Base-by-base conservation (phyloP, 2,113 vertebrate species). In the Phaethon lepturus region DNA sequence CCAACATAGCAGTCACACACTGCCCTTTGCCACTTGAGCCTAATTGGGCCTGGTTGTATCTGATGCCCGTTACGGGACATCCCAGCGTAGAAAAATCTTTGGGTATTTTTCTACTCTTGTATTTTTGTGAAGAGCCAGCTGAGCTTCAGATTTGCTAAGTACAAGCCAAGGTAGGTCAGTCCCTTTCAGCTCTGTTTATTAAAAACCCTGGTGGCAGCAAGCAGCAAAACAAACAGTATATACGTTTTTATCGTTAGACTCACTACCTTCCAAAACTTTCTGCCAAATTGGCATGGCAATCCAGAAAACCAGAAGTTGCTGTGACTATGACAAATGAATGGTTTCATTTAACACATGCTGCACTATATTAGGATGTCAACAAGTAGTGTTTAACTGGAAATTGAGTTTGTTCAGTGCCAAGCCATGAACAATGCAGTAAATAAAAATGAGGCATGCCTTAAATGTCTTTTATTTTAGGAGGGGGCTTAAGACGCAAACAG, bases 371-470 rank as follows among this genome's bases (percentile, higher is more conserved):
- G 56, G 80, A 90, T 38, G 76, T 71, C 85, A 69, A 38, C 69
- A 79, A 95, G 17, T 45, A 72, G 29, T 31, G 9, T 78, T 84
- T 95, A 86, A 96, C 91, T 95, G 94, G 91, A 97, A 97, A 89
- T 62, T 26, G 40, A 75, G 35, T 76, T 84, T 93, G 40, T 84
- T 95, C 62, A 52, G 49, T 81, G 90, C 90, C 92, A 97, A 95
- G 44, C 25, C 64, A 63, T 68, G 53, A 91, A 79, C 69, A 93
- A 94, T 85, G 11, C 45, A 73, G 63, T 78, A 95, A 97, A 94
- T 84, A 91, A 86, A 90, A 95, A 56, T 81, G 3, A 89, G 47
- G 17, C 31, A 73, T 79, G 23, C 24, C 31, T 82, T 85, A 91
- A 91, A 74, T 60, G 13, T 19, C 3, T 81, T 88, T 74, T 60